A percentile compares a stretch with the other conserved stretches of the same genome.
These are phyloP conservation scores for Telmatherina bonti DNA, from an alignment of 2,797 vertebrate species.

Conservation along the genomic window DNA sequence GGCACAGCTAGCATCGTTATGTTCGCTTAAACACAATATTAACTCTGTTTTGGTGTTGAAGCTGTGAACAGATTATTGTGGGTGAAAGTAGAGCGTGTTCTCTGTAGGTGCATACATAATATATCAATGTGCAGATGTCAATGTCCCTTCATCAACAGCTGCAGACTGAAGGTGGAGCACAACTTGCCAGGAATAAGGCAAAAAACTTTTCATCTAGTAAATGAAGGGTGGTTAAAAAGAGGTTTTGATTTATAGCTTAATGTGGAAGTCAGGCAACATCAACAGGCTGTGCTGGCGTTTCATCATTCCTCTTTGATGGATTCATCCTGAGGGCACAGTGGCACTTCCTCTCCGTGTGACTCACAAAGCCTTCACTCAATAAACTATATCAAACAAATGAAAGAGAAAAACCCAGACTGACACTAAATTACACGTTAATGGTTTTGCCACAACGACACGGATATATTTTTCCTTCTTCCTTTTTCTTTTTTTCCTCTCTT, in stretches of 20 bases:
- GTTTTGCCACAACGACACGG: constrained; percentile 13
- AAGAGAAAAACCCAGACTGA: constrained; percentile 12
- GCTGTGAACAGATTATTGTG: background rate
- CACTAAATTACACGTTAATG: constrained; percentile 13
- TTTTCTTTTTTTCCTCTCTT: too few species aligned
- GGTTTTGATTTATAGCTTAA: constrained; percentile 60
- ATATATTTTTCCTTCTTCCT: constrained; percentile 2
- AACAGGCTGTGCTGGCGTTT: constrained; percentile 43
- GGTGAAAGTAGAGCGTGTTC: background rate
- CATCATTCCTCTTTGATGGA: constrained; percentile 50
- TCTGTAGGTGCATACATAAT: constrained; percentile 3
- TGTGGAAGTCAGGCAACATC: constrained; percentile 38
- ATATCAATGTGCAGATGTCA: constrained; percentile 16
- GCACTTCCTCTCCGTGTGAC: constrained; percentile 41
- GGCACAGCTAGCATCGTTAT: too few species aligned
- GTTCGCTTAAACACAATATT: too few species aligned
- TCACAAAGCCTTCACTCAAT: constrained; percentile 14
- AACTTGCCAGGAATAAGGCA: constrained; percentile 9
- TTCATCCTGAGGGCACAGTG: constrained; percentile 27
- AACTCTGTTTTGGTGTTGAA: background rate
- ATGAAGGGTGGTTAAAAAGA: constrained; percentile 53
- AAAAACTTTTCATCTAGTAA: constrained; percentile 29
- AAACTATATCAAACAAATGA: constrained; percentile 23
- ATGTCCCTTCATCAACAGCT: constrained; percentile 28
- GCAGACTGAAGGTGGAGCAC: constrained; percentile 17